Evolutionary conservation across 2,113 vertebrate genomes (phyloP), one percentile per base, ranked within the genome.

Genomic region (Ciconia stormi): DNA sequence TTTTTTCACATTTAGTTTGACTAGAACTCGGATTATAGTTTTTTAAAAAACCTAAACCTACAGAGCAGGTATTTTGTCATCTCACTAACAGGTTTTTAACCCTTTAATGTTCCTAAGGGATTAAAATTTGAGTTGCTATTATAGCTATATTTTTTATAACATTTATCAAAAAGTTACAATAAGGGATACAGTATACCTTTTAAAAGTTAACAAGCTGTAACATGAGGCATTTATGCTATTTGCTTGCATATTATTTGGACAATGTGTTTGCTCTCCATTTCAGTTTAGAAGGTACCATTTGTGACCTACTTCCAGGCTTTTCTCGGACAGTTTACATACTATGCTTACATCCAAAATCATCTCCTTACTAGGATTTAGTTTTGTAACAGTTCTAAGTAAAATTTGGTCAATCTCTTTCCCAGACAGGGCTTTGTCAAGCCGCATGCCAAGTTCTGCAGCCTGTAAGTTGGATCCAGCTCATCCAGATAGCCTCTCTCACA

Each of bases 1-100:
- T 50, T 95, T 93, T 91, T 82, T 77, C 74, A 69, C 62, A 88
- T 90, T 85, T 50, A 88, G 32, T 72, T 62, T 95, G 76, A 96
- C 80, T 58, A 97, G 70, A 87, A 87, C 25, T 56, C 63, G 53
- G 66, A 93, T 93, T 85, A 56, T 36, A 66, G 11, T 7, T 49
- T 59, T 62, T 77, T 55, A 16, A 52, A 79, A 72, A 81, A 2
- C 4, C 30, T 74, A 81, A 90, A 84, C 47, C 47, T 71, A 52
- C 63, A 52, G 29, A 92, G 65, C 81, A 82, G 69, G 86, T 66
- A 34, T 58, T 81, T 63, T 86, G 53, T 40, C 46, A 29, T 67
- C 36, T 70, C 6, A 2, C 59, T 55, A 70, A 79, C 18, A 52
- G 40, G 26, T 23, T 83, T 76, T 91, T 91, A 95, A 95, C 79